phyloP scores from a whole-genome alignment of 1,140 invertebrate genomes.

The Drosophila tristis region DNA sequence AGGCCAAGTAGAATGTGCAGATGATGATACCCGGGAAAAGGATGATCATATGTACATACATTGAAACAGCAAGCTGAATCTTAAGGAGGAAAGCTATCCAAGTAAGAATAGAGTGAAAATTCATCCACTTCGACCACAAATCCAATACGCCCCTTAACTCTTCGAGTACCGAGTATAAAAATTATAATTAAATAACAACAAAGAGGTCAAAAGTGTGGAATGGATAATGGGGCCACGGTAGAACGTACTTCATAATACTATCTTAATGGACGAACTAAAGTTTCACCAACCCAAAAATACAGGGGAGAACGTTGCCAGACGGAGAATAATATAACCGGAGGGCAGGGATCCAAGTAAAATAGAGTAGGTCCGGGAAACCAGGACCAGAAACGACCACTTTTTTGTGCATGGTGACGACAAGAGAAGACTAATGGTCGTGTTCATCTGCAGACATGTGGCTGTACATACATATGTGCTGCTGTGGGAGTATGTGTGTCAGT shows the following conservation, averaged over 20 bases:
- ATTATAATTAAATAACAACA: slow-evolving; percentile 72
- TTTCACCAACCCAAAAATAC: slow-evolving; percentile 27
- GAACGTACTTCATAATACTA: no score
- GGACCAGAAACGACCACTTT: slow-evolving; percentile 45
- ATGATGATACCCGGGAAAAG: no score
- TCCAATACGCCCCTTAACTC: no score
- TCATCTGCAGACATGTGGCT: slow-evolving; percentile 32
- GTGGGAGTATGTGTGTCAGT: slow-evolving; percentile 39
- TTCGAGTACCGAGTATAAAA: slow-evolving; percentile 6
- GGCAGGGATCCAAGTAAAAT: background rate
- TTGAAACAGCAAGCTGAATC: no score
- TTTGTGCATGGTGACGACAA: slow-evolving; percentile 46
- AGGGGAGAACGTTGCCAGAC: no score
- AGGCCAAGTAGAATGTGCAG: no score
- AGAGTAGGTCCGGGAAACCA: slow-evolving; percentile 17
- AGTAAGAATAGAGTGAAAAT: background rate
- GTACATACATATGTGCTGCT: slow-evolving; percentile 3
- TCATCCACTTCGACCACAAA: no score
- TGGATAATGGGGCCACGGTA: background rate
- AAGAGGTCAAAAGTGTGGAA: slow-evolving; percentile 1
- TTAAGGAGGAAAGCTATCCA: no score
- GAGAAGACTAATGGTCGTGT: slow-evolving; percentile 57
- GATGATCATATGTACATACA: no score
- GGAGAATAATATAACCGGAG: no score
- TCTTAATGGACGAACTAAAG: slow-evolving; percentile 53